These are phyloP conservation scores for Pterostichus niger DNA, from an alignment of 2,888 invertebrate species.

Conservation along the genomic window DNA sequence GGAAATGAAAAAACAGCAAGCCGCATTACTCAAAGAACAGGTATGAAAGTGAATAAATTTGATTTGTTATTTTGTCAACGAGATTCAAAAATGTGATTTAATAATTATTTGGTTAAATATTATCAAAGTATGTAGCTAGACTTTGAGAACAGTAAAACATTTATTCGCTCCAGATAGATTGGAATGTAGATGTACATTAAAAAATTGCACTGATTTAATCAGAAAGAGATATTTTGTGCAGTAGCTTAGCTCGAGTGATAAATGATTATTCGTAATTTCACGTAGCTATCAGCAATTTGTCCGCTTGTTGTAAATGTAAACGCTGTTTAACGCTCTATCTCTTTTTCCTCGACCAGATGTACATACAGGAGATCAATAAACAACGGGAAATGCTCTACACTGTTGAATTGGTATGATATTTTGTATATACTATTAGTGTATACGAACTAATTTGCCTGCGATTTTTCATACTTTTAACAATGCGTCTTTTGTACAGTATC, in stretches of 20 bases:
- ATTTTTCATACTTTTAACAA: conserved; percentile 25
- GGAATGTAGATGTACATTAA: conserved; percentile 10
- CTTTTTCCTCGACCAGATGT: conserved; percentile 85
- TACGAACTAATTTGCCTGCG: conserved; percentile 57
- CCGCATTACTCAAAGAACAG: conserved; percentile 94
- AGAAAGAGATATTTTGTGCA: conserved; percentile 35
- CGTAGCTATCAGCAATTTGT: conserved; percentile 65
- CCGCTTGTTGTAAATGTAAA: conserved; percentile 75
- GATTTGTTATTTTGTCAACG: conserved; percentile 62
- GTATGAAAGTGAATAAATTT: conserved; percentile 78
- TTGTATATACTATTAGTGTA: conserved; percentile 65
- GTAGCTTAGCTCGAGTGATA: conserved; percentile 40
- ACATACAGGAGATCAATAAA: conserved; percentile 94
- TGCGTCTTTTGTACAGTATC: conserved; percentile 31
- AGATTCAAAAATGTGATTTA: conserved; percentile 68
- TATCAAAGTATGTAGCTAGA: conserved; percentile 15
- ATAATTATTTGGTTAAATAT: conserved; percentile 28
- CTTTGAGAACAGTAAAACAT: conserved; percentile 10
- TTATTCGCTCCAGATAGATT: background rate
- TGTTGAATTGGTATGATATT: conserved; percentile 87
- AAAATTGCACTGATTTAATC: background rate
- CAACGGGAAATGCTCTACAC: conserved; percentile 91
- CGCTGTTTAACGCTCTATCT: conserved; percentile 74
- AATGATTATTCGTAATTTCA: conserved; percentile 50
- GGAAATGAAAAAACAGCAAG: conserved; percentile 93